These are phyloP conservation scores for Sebastes matsubarae DNA, from an alignment of 2,797 vertebrate genomes.

Conservation along the genomic window DNA sequence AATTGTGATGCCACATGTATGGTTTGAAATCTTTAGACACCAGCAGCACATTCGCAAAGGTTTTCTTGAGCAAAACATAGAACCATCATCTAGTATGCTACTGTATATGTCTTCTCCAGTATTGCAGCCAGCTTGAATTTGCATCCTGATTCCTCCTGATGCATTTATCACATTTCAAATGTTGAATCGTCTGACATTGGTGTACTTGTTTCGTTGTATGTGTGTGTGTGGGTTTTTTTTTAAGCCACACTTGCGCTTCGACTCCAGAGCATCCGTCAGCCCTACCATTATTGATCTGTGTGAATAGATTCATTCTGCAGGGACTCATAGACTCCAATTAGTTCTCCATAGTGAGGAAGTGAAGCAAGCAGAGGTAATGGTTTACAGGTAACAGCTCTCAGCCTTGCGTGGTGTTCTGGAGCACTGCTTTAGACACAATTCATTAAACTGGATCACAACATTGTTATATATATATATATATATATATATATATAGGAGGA, in stretches of 20 bases:
- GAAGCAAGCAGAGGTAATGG: slow-evolving; percentile 4
- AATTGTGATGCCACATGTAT: background rate
- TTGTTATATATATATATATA: background rate
- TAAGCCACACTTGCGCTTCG: background rate
- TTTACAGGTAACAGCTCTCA: slow-evolving; percentile 13
- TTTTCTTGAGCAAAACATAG: background rate
- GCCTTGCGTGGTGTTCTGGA: slow-evolving; percentile 1
- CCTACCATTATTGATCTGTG: slow-evolving; percentile 45
- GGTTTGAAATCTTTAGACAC: background rate
- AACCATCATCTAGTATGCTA: background rate
- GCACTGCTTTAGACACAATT: slow-evolving; percentile 7
- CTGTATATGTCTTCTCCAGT: background rate
- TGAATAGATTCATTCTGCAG: slow-evolving; percentile 38
- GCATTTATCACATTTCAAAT: background rate
- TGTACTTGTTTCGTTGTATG: background rate
- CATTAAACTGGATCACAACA: slow-evolving; percentile 2
- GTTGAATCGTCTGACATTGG: background rate
- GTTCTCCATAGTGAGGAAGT: slow-evolving; percentile 4
- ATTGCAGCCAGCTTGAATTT: background rate
- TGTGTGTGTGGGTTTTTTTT: background rate
- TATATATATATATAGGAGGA: background rate
- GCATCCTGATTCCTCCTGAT: background rate
- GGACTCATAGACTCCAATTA: slow-evolving; percentile 23
- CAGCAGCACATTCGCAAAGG: background rate
- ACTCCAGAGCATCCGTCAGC: background rate